A percentile compares a stretch with the other conserved stretches of the same genome.
These are phyloP conservation scores for Sphinx pinastri DNA, from an alignment of 2,888 invertebrate genomes.

Conservation along the genomic window DNA sequence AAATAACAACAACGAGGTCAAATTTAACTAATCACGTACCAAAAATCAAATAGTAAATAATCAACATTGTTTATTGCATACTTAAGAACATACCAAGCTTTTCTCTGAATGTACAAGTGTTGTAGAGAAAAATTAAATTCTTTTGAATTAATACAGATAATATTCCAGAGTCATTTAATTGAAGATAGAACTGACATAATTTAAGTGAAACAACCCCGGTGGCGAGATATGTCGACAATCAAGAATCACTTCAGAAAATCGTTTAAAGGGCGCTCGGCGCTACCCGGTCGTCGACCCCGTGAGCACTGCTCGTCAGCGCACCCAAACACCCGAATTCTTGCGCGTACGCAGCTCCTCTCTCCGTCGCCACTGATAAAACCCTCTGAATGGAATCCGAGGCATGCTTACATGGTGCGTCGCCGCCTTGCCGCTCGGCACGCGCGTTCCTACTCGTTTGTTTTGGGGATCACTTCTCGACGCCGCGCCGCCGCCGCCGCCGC, in stretches of 20 bases:
- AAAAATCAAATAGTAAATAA: neutral
- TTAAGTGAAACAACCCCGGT: conserved; percentile 28
- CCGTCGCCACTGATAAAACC: conserved; percentile 54
- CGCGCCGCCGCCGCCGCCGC: neutral
- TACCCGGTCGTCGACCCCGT: conserved; percentile 60
- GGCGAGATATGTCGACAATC: conserved; percentile 34
- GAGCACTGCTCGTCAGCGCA: conserved; percentile 43
- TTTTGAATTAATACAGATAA: neutral
- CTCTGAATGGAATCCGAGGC: conserved; percentile 65
- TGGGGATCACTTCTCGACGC: conserved; percentile 38
- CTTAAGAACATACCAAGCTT: neutral
- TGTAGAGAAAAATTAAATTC: neutral
- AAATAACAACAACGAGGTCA: neutral
- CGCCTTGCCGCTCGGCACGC: conserved; percentile 43
- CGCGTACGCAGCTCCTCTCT: conserved; percentile 69
- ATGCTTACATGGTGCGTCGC: conserved; percentile 54
- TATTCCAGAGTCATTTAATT: conserved; percentile 2
- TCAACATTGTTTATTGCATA: neutral
- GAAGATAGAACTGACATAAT: conserved; percentile 1
- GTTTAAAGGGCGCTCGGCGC: conserved; percentile 61
- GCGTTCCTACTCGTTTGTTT: conserved; percentile 49
- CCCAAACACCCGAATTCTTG: conserved; percentile 74
- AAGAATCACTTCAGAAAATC: conserved; percentile 52
- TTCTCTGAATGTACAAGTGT: no score
- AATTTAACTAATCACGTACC: neutral